Percentiles rank a stretch among this genome's conserved stretches.
Evolutionary conservation across 2,113 vertebrate species (phyloP).

Genomic region (Copsychus sechellarum): DNA sequence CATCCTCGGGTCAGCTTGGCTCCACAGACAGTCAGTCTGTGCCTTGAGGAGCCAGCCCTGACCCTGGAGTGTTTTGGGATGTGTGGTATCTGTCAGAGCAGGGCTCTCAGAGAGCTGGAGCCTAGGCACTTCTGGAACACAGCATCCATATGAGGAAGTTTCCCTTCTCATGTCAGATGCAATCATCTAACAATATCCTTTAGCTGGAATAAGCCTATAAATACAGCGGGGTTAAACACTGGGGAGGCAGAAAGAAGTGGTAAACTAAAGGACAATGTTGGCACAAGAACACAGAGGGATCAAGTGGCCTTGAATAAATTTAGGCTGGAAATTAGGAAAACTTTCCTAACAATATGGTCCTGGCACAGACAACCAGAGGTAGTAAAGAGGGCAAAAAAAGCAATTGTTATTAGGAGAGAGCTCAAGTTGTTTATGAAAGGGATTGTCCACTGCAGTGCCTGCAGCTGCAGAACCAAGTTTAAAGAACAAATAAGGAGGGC

Average conservation of each 20-base stretch:
- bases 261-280: conserved; percentile 39
- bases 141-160: neutral
- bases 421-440: neutral
- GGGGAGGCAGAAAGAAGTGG: neutral
- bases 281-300: conserved; percentile 11
- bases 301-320: conserved; percentile 32
- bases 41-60: neutral
- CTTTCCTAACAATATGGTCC: neutral
- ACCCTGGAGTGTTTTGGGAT: neutral
- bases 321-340: conserved; percentile 10
- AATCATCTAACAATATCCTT: neutral
- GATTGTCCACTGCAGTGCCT: neutral
- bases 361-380: conserved; percentile 8
- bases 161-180: neutral
- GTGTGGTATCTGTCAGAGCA: neutral
- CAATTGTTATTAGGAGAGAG: neutral
- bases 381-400: neutral
- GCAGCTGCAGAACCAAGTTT: neutral
- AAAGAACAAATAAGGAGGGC: neutral
- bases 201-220: neutral
- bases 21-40: neutral
- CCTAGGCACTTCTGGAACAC: neutral
- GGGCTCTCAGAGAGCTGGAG: neutral
- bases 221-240: neutral
- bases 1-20: rapidly evolving